A percentile compares a stretch with the other conserved stretches of the same genome.
Conservation (phyloP, 1,140 invertebrate species). For the Zaprionus ghesquierei region DNA sequence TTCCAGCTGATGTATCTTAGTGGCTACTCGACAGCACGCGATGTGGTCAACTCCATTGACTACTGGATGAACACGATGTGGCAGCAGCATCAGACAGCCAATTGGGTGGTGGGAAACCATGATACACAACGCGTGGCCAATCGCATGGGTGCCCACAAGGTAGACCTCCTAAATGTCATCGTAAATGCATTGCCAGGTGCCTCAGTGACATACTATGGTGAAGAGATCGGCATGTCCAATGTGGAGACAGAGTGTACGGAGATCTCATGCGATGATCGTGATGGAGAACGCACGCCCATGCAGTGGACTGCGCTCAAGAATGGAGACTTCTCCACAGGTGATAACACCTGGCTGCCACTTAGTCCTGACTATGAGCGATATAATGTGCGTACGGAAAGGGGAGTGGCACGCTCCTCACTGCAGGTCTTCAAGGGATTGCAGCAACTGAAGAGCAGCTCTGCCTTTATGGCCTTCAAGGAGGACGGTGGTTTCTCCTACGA, state of each 20-base stretch:
- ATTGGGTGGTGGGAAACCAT: constrained; percentile 86
- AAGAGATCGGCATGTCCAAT: constrained; percentile 92
- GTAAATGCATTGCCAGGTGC: constrained; percentile 88
- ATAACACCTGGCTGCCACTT: constrained; percentile 88
- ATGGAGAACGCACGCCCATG: constrained; percentile 87
- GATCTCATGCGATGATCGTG: constrained; percentile 83
- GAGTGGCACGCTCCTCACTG: constrained; percentile 63
- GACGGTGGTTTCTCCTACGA: constrained; percentile 65
- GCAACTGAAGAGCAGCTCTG: constrained; percentile 58
- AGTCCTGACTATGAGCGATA: constrained; percentile 83
- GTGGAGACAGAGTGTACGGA: constrained; percentile 83
- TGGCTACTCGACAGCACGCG: constrained; percentile 74
- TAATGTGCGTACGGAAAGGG: constrained; percentile 84
- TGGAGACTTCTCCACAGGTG: constrained; percentile 86
- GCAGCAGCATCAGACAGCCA: constrained; percentile 79
- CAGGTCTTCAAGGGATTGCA: constrained; percentile 72
- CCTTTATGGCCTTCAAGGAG: constrained; percentile 65
- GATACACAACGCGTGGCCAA: constrained; percentile 85
- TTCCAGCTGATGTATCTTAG: constrained; percentile 83
- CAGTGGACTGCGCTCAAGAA: constrained; percentile 85
- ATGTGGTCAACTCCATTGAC: constrained; percentile 82
- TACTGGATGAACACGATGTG: constrained; percentile 84
- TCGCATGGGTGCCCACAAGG: constrained; percentile 84
- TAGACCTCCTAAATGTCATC: constrained; percentile 87
- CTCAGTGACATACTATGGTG: constrained; percentile 90